A percentile compares a stretch with the other conserved stretches of the same genome.
Evolutionary conservation across 2,888 invertebrate genomes (phyloP).

Genomic region (Pandemis corylana): DNA sequence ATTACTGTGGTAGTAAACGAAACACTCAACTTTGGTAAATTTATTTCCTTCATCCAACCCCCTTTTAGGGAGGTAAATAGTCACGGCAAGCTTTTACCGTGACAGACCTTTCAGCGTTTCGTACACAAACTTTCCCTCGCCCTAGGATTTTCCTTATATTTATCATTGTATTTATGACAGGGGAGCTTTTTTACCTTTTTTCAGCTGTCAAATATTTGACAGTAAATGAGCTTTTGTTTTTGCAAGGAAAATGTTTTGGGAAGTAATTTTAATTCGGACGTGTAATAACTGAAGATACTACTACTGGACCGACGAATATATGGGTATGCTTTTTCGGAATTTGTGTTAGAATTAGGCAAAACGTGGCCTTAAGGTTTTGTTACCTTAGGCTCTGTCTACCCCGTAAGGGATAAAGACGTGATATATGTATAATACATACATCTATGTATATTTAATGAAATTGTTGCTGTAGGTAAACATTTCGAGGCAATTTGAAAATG

Average conservation of each 20-base stretch:
- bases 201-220: slow-evolving; percentile 29
- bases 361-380: too few species aligned
- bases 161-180: slow-evolving; percentile 41
- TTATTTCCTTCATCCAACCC: slow-evolving; percentile 11
- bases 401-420: too few species aligned
- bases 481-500: too few species aligned
- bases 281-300: background rate
- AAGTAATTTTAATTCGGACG: background rate
- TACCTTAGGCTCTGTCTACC: too few species aligned
- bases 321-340: background rate
- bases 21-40: slow-evolving; percentile 10
- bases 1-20: background rate
- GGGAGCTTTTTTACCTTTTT: slow-evolving; percentile 16
- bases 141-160: slow-evolving; percentile 36
- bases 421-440: too few species aligned
- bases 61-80: slow-evolving; percentile 30
- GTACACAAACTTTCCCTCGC: slow-evolving; percentile 21
- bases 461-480: too few species aligned
- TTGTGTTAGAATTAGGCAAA: background rate
- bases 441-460: too few species aligned
- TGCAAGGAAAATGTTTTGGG: background rate
- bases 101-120: slow-evolving; percentile 22
- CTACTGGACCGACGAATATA: background rate
- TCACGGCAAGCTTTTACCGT: slow-evolving; percentile 7
- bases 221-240: slow-evolving; percentile 33